Evolutionary conservation across 2,113 vertebrate species (phyloP).

Genomic region (Nipponia nippon): DNA sequence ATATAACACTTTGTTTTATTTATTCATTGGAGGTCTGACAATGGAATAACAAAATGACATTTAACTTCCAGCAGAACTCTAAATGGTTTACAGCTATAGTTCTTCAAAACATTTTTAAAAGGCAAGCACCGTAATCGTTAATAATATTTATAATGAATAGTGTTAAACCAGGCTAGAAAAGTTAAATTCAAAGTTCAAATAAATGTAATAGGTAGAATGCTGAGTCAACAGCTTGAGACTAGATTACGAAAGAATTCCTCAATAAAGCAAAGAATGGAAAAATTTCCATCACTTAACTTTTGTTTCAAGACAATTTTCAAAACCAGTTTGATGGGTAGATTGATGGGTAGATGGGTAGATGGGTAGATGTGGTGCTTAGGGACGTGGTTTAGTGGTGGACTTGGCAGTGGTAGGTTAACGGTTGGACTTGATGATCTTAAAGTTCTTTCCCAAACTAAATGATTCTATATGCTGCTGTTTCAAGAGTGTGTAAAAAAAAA

Average conservation of each 20-base stretch:
- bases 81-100: neutral
- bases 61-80: neutral
- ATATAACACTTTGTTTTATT: neutral
- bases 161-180: neutral
- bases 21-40: neutral
- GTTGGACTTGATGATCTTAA: no score
- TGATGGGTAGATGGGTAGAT: no score
- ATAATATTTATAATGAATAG: neutral
- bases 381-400: no score
- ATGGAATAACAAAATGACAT: neutral
- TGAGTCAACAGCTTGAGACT: neutral
- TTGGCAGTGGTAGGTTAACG: no score
- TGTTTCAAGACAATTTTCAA: neutral
- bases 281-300: neutral
- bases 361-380: no score
- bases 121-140: neutral
- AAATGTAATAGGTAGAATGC: neutral
- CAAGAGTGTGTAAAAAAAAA: neutral
- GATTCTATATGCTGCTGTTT: neutral
- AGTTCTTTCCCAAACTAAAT: no score
- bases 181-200: neutral
- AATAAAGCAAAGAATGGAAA: neutral
- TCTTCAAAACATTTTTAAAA: neutral
- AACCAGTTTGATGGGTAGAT: no score
- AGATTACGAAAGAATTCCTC: neutral